phyloP scores from a whole-genome alignment of 1,140 invertebrate genomes.

The Holcopasites calliopsidis region DNA sequence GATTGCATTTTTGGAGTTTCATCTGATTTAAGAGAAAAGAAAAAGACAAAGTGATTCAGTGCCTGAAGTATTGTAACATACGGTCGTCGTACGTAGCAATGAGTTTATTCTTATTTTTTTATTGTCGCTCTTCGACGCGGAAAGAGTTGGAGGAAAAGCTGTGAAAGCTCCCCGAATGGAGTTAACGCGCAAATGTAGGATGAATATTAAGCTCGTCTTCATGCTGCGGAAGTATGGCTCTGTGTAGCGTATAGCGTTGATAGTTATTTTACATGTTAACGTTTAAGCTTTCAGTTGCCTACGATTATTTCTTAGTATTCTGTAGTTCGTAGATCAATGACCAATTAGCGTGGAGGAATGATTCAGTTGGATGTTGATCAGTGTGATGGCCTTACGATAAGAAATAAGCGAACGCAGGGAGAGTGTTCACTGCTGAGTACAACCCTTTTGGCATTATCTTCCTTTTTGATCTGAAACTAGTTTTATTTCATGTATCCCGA shows the following conservation, averaged over 20 bases:
- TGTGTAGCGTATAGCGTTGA: not conserved
- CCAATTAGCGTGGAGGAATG: constrained; percentile 4
- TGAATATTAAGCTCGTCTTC: not conserved
- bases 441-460: constrained; percentile 8
- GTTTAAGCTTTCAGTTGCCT: constrained; percentile 12
- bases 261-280: constrained; percentile 16
- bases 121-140: not conserved
- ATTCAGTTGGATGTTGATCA: not conserved
- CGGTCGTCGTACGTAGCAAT: constrained; percentile 17
- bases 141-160: not conserved
- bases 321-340: constrained; percentile 11
- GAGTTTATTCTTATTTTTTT: not conserved
- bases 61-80: constrained; percentile 58
- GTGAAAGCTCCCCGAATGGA: not conserved
- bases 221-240: not conserved
- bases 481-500: not conserved
- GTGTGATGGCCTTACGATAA: not conserved
- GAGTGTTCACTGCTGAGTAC: constrained; percentile 1
- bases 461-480: not conserved
- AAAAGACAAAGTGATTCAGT: constrained; percentile 63
- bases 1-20: constrained; percentile 17
- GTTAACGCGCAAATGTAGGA: not conserved
- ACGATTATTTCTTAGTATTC: not conserved
- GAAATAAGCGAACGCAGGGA: not conserved
- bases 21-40: too few species aligned